Evolutionary conservation across 2,113 vertebrate genomes (phyloP), one percentile per base, ranked within the genome.

Genomic region (Poeciliopsis turrubarensis): DNA sequence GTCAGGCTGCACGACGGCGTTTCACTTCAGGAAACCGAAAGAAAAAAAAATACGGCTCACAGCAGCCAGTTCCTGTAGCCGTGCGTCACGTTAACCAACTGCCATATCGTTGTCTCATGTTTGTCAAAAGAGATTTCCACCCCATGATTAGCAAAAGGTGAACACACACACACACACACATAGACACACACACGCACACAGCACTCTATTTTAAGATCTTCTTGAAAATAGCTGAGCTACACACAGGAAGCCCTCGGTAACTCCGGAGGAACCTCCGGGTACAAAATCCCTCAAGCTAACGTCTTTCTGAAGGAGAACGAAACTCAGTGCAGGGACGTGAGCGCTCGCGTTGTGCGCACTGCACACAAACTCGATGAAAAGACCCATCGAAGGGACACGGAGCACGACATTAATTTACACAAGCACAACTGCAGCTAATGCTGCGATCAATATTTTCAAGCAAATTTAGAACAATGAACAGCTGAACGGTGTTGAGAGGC

Each of bases 281-380:
- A 25, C 41, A 29, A 9, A 37, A 14, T 32, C 25, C 67, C 61
- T n/a, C 37, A 62, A 73, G 51, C 15, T 75, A 54, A 27, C 65
- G 34, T 61, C 5, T 75, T 75, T 30, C 72, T 65, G 62, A 47
- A 54, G 62, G 31, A n/a, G 67, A 71, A 68, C 34, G 63, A 39
- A 31, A n/a, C 68, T 5, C 14, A 26, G 17, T 47, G 74, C 32
- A 34, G 34, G 30, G 61, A 65, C 17, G 1, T 17, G 25, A 75
- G 37, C 19, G 2, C 17, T 22, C 68, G n/a, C 27, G 9, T 14
- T 63, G 4, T 22, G 44, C 8, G 1, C 39, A 14, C 15, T 62
- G 10, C 9, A 26, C 44, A 26, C 22, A 13, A 34, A 68, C 19
- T 63, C 13, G 10, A 68, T 17, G 14, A 51, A 68, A 17, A 27